Evolutionary conservation across 23 tunicate genomes (phyloP), one percentile per base, ranked within the genome.

Genomic region (Ascidia mentula): DNA sequence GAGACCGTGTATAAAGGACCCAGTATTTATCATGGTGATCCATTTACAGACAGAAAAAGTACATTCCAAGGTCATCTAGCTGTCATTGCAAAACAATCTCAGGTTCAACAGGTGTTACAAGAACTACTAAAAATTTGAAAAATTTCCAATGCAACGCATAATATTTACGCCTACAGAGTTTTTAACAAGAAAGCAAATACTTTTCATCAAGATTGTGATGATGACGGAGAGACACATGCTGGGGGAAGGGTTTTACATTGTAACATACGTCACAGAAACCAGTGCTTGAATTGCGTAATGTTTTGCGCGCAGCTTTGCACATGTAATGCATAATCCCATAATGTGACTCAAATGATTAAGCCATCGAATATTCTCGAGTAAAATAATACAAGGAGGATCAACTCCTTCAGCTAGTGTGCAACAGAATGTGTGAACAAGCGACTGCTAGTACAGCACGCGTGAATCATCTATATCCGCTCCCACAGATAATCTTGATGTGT

Each of bases 31-130:
- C 96, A 89, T 78, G 99, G 99, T 0, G 99, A 95, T 37, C 88
- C 99, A 31, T 20, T 95, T 30, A 79, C 81, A 9, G 99, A 95
- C 73, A 45, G 96, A 34, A 88, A 92, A 46, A 85, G 91, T 32
- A 86, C 90, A 18, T 95, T 95, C 77, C 99, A 95, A 82, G 92
- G 95, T 42, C 95, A 90, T 71, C n/a, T 86, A 15, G 88, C 99
- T 0, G 36, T 31, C 18, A 88, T 95, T 18, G 24, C 40, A 7
- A 32, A 38, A 13, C 59, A 36, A n/a, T 40, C 40, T 15, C 81
- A 95, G 28, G 88, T 91, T 32, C 39, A 73, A 73, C 32, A 35
- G 0, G 90, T 86, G 33, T 45, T 80, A 31, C 33, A 46, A 32
- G 74, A 71, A 37, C 77, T 95, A 36, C 73, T 95, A 2, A 32